Conservation (phyloP, 2,797 vertebrate species). For the Amphiprion clarkii region DNA sequence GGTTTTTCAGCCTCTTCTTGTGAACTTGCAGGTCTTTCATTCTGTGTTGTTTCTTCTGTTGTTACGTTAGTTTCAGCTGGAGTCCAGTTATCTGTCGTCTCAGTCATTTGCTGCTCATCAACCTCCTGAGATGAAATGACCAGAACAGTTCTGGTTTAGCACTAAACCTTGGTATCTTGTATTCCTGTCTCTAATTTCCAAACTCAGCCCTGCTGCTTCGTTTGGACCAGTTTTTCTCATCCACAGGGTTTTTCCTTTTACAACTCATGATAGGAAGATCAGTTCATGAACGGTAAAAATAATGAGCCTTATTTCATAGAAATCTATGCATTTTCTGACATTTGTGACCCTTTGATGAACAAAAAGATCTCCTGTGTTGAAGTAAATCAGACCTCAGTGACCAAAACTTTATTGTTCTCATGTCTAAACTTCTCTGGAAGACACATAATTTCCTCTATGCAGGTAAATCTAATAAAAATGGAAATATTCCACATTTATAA, state of each 20-base stretch:
- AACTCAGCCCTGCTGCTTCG: conserved; percentile 11
- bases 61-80: conserved; percentile 25
- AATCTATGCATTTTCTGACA: too few relatives aligned
- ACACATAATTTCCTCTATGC: too few relatives aligned
- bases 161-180: conserved; percentile 10
- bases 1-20: conserved; percentile 5
- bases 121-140: conserved; percentile 50
- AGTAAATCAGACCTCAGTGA: too few relatives aligned
- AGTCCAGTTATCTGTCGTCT: conserved; percentile 33
- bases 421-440: too few relatives aligned
- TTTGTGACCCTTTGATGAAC: too few relatives aligned
- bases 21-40: background rate
- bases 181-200: conserved; percentile 11
- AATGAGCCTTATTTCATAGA: too few relatives aligned
- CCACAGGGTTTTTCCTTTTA: too few relatives aligned
- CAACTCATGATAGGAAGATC: too few relatives aligned
- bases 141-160: conserved; percentile 28
- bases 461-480: background rate
- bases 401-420: too few relatives aligned
- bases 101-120: conserved; percentile 9
- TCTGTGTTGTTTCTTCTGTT: conserved; percentile 1
- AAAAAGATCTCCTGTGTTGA: too few relatives aligned
- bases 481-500: background rate
- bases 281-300: too few relatives aligned
- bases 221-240: background rate